Percentiles rank a stretch among this genome's conserved stretches.
These are phyloP conservation scores for Trypoxylus dichotomus DNA, from an alignment of 1,140 invertebrate species.

Conservation along the genomic window DNA sequence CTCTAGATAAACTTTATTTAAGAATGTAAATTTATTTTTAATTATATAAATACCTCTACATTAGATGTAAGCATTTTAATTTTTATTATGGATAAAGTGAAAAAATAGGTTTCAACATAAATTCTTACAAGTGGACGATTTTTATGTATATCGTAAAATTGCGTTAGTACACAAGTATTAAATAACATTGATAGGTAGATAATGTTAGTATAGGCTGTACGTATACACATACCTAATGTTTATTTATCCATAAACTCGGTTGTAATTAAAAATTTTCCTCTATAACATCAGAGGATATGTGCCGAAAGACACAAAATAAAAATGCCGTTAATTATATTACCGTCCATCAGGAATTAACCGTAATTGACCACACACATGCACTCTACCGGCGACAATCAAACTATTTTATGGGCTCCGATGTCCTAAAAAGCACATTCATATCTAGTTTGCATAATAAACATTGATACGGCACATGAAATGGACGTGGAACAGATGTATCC, in stretches of 20 bases:
- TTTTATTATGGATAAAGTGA: too few species aligned
- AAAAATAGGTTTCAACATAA: too few species aligned
- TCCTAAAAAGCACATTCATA: slow-evolving; percentile 10
- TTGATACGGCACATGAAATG: background rate
- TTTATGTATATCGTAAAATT: too few species aligned
- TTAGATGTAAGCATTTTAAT: too few species aligned
- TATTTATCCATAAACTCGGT: slow-evolving; percentile 5
- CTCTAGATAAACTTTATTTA: too few species aligned
- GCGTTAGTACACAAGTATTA: too few species aligned
- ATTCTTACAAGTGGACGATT: too few species aligned
- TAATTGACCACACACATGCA: slow-evolving; percentile 23
- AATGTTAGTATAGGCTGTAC: too few species aligned
- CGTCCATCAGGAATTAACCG: slow-evolving; percentile 8
- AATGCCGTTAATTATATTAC: slow-evolving; percentile 19
- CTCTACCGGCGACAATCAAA: slow-evolving; percentile 14
- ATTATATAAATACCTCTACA: too few species aligned
- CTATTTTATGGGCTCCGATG: slow-evolving; percentile 2
- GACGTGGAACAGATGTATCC: slow-evolving; percentile 2
- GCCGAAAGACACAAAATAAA: slow-evolving; percentile 19
- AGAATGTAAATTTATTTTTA: too few species aligned
- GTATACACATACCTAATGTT: background rate
- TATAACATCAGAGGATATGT: background rate
- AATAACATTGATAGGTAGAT: too few species aligned
- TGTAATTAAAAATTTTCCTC: slow-evolving; percentile 4
- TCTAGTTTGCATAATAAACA: slow-evolving; percentile 21